Evolutionary conservation across 1,140 invertebrate genomes (phyloP), one percentile per base, ranked within the genome.

Genomic region (Ditylenchus dipsaci): DNA sequence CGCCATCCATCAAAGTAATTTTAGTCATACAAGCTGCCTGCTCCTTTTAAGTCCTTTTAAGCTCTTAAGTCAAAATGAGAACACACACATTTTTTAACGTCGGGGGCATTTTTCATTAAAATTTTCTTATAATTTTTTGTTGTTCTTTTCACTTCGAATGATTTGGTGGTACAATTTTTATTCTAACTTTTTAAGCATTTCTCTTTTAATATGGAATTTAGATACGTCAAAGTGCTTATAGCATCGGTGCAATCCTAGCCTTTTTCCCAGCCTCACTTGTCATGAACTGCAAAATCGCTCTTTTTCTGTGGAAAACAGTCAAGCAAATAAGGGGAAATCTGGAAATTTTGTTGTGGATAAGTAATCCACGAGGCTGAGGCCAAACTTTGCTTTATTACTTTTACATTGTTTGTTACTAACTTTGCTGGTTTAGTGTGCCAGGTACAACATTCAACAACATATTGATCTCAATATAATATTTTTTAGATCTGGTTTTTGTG

Each of bases 181-280:
- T 9, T 21, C 19, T 59, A 11, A 59, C 19, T 3, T 1, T n/a
- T 61, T 3, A 45, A 45, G 15, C 3, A 11, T 57, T 11, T 3
- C n/a, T n/a, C n/a, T n/a, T n/a, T 26, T 26, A 5, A 26, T 57
- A 57, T 5, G 11, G 3, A 57, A 26, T 61, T 15, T 45, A 61
- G 59, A 15, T 33, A 38, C 59, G 59, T 19, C 59, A 61, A 61
- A 61, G 59, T 29, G 29, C 17, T 29, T 61, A 61, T n/a, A 19
- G 59, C 27, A 61, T 61, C 29, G 59, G n/a, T 21, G 27, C 27
- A n/a, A 61, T 61, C 8, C 1, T 61, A 38, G n/a, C 27, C n/a
- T 45, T 61, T 15, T 33, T 33, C 38, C 59, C 38, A 30, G 59
- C 3, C 27, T 23, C n/a, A 5, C 27, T 61, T 19, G 3, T 30